Conservation (phyloP, 2,888 invertebrate species). For the Harpagoxenus sublaevis region DNA sequence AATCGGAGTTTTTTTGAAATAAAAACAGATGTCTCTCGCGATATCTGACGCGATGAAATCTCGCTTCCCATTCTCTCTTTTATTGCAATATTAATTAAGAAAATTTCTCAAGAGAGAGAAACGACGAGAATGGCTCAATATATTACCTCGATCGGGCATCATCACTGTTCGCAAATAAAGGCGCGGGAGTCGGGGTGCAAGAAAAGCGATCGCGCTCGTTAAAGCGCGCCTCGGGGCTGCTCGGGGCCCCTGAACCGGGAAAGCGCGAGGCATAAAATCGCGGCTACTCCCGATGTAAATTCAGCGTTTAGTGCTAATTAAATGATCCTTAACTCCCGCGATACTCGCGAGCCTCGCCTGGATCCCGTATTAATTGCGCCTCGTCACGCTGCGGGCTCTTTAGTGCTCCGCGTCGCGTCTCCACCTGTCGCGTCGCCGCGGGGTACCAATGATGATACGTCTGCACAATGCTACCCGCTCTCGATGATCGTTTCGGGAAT, state of each 20-base stretch:
- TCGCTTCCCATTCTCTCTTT: background rate
- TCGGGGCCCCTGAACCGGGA: background rate
- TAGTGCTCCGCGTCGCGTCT: constrained; percentile 13
- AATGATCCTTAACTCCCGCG: constrained; percentile 58
- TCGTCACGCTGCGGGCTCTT: constrained; percentile 28
- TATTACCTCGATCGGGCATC: background rate
- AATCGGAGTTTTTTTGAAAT: background rate
- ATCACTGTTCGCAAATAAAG: background rate
- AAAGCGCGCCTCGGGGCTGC: background rate
- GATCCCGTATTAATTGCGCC: constrained; percentile 15
- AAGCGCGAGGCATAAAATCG: constrained; percentile 27
- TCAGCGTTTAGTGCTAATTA: constrained; percentile 60
- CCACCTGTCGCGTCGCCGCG: constrained; percentile 46
- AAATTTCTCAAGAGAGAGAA: background rate
- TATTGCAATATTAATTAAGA: background rate
- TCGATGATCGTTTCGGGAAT: background rate
- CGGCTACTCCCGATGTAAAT: constrained; percentile 59
- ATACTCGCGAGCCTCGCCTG: constrained; percentile 18
- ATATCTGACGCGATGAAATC: background rate
- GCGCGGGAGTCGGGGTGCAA: constrained; percentile 20
- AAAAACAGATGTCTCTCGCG: background rate
- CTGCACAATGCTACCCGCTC: background rate
- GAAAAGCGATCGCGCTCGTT: constrained; percentile 44
- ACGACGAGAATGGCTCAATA: background rate
- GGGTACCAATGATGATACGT: background rate